phyloP scores from a whole-genome alignment of 2,797 vertebrate genomes.

The Bufotes viridis region DNA sequence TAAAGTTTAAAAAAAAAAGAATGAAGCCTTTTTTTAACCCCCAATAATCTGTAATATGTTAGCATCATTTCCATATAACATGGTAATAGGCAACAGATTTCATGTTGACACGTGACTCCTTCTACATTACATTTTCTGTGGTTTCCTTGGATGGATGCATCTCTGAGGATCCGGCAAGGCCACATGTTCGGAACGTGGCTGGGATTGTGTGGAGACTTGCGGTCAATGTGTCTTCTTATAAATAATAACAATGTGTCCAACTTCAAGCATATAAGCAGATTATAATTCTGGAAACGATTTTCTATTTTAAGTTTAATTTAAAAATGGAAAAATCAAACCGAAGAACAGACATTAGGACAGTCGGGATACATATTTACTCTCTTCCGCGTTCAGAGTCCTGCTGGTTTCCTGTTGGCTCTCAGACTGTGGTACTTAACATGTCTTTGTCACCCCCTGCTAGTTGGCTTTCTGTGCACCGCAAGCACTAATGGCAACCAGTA shows the following conservation, averaged over 20 bases:
- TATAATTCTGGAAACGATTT: constrained; percentile 30
- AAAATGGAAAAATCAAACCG: neutral
- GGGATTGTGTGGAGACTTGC: constrained; percentile 21
- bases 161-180: neutral
- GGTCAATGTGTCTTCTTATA: constrained; percentile 20
- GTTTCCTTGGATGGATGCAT: neutral
- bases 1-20: neutral
- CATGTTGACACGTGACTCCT: constrained; percentile 29
- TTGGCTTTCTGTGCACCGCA: neutral
- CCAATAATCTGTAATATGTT: neutral
- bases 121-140: neutral
- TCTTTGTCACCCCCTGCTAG: neutral
- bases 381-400: neutral
- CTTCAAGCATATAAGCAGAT: constrained; percentile 12
- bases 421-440: neutral
- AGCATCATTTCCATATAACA: neutral
- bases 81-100: constrained; percentile 40
- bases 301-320: constrained; percentile 5
- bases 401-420: neutral
- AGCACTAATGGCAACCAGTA: too few relatives aligned
- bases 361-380: neutral
- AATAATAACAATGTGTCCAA: constrained; percentile 6
- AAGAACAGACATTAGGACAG: neutral
- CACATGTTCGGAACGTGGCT: constrained; percentile 22
- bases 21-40: neutral